Base-by-base conservation (phyloP, 2,113 vertebrate species). In the Cromileptes altivelis region DNA sequence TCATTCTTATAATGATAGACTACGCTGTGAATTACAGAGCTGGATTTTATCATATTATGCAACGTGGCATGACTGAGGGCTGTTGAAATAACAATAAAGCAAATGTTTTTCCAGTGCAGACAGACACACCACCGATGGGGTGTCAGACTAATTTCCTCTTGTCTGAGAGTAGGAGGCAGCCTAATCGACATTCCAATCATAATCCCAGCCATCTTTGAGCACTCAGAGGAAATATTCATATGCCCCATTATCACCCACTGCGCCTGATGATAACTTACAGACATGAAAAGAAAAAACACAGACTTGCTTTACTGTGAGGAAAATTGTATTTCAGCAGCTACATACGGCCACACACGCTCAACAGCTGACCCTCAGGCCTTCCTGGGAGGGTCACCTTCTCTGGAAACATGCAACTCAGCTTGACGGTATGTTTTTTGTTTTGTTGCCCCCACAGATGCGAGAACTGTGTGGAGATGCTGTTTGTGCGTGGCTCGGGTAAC, bases 401-500 rank as follows among this genome's bases (percentile, higher is more conserved):
- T 68, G 55, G 64, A 77, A 81, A 58, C 53, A 37, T 71, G 52
- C 17, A 56, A 10, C 67, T 77, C 19, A 78, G 49, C 70, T 74
- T 75, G 47, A 9, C 25, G 27, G 10, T 62, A 21, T 69, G 0
- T 56, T 14, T 67, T n/a, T 40, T 15, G 8, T 40, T 50, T 25
- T 73, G 8, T 18, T 27, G 30, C 69, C 23, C 19, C 21, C 64
- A 6, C 80, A 99, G 98, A 81, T 99, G 98, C 0, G 98, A 99
- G 95, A 99, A 97, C 85, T 99, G 98, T 3, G 98, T 99, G 88
- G 98, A 99, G 68, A 97, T 99, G 94, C 94, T 99, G 40, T 99
- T 99, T 85, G 97, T 97, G 73, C 96, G 98, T n/a, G 98, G 98
- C 74, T 97, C 98, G 6, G 97, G 98, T 63, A 98, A 97, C 82